These are phyloP conservation scores for Asarcornis scutulata DNA, from an alignment of 2,113 vertebrate genomes.

Conservation along the genomic window DNA sequence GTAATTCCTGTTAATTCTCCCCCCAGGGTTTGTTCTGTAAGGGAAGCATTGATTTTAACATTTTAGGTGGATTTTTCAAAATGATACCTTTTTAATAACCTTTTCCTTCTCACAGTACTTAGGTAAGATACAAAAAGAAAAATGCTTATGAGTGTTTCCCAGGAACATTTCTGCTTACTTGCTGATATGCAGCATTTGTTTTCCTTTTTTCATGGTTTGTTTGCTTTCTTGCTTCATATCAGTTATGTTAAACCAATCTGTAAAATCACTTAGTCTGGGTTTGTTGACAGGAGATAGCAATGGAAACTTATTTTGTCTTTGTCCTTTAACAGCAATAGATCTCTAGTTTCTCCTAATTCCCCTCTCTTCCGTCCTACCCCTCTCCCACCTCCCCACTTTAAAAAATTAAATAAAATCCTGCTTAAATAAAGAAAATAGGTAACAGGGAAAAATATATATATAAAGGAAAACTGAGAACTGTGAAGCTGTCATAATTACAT, in stretches of 20 bases:
- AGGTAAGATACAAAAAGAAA: constrained; percentile 3
- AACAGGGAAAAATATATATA: too few relatives aligned
- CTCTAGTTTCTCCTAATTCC: background rate
- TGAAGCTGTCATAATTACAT: background rate
- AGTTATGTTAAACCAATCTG: background rate
- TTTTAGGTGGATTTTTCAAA: constrained; percentile 58
- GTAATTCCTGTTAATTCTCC: constrained; percentile 61
- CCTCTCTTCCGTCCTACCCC: too few relatives aligned
- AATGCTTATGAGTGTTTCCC: background rate
- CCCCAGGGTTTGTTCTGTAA: constrained; percentile 25
- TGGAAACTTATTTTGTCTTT: background rate
- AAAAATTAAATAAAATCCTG: background rate
- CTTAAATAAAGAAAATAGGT: background rate
- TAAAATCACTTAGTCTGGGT: background rate
- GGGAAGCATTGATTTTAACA: constrained; percentile 47
- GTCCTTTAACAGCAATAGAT: background rate
- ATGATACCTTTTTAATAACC: constrained; percentile 6
- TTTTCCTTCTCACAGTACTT: constrained; percentile 15
- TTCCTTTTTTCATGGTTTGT: background rate
- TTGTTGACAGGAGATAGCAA: background rate
- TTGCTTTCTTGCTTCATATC: background rate
- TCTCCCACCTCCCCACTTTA: background rate
- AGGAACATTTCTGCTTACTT: background rate
- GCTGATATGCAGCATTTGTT: background rate
- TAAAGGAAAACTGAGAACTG: background rate